phyloP scores from a whole-genome alignment of 2,113 vertebrate genomes.

The Thymallus thymallus region DNA sequence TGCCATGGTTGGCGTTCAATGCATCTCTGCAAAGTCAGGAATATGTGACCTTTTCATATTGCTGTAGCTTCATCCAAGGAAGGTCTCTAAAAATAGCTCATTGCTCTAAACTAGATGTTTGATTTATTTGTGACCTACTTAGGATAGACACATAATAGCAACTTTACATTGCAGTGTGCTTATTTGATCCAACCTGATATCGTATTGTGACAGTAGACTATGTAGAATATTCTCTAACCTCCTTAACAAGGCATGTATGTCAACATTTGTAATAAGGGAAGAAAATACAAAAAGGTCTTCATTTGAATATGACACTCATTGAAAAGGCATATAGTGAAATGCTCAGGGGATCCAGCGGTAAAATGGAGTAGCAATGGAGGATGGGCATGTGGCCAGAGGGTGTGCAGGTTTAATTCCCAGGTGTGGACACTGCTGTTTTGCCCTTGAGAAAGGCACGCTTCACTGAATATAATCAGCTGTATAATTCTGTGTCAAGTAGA shows the following conservation, averaged over 20 bases:
- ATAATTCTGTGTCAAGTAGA: background rate
- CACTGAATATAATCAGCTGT: background rate
- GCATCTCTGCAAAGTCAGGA: constrained; percentile 4
- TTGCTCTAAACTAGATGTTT: constrained; percentile 14
- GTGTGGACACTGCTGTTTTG: background rate
- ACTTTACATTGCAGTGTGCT: background rate
- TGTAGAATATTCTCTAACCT: background rate
- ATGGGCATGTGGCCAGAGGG: background rate
- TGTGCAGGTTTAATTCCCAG: background rate
- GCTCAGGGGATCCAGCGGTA: background rate
- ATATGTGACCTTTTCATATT: constrained; percentile 34
- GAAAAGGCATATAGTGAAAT: background rate
- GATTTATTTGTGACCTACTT: constrained; percentile 26
- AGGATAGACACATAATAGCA: constrained; percentile 4
- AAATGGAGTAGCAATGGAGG: background rate
- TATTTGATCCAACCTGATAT: background rate
- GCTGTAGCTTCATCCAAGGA: constrained; percentile 9
- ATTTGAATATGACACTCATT: background rate
- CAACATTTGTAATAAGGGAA: background rate
- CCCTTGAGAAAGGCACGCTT: constrained; percentile 2
- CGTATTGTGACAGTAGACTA: background rate
- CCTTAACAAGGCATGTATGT: background rate
- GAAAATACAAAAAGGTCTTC: background rate
- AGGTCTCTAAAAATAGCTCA: constrained; percentile 31
- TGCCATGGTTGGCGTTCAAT: background rate